Base-by-base conservation (phyloP, 92 coral and sea anemone species). In the Zoanthus gigantus region DNA sequence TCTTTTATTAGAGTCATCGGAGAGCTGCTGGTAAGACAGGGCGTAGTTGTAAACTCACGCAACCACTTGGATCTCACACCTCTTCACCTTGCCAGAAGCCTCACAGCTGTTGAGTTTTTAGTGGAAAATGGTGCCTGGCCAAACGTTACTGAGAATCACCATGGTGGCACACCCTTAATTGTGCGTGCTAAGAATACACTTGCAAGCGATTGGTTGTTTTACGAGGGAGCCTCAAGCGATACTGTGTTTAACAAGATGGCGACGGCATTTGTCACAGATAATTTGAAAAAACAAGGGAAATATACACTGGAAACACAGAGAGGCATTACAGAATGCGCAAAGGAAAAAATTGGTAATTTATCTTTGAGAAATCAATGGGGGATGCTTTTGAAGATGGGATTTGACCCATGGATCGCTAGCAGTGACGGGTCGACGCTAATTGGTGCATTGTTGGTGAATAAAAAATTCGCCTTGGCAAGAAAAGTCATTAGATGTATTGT, bases 121-220 rank as follows among this genome's bases (percentile, higher is more conserved):
- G 30, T 82, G 44, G 28, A 82, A 48, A 66, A 82, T 28, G 86
- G 77, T 82, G 86, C 86, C 13, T 82, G 74, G 86, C 56, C 42
- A 66, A 82, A 82, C 76, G 86, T 66, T 50, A 67, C 44, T 11
- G 86, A 82, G 48, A n/a, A 13, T 37, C 30, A 78, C 71, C 67
- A 57, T 3, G 71, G 52, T 14, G 34, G 44, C 71, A 78, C 83
- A 5, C 83, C 83, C 12, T 37, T 78, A 45, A 31, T 78, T 17
- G 58, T 53, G 17, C 71, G 71, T 13, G 83, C 83, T 16, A 78
- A 45, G 71, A 78, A 32, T 53, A 44, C 61, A 6, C 3, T 54
- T 32, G 71, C 52, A 6, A 78, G 44, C 3, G 29, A 23, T 54
- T 57, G 52, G 4, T 12, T 32, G 50, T 78, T 78, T 16, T 78